phyloP scores from a whole-genome alignment of 2,888 invertebrate species.

The Sturmia bella region DNA sequence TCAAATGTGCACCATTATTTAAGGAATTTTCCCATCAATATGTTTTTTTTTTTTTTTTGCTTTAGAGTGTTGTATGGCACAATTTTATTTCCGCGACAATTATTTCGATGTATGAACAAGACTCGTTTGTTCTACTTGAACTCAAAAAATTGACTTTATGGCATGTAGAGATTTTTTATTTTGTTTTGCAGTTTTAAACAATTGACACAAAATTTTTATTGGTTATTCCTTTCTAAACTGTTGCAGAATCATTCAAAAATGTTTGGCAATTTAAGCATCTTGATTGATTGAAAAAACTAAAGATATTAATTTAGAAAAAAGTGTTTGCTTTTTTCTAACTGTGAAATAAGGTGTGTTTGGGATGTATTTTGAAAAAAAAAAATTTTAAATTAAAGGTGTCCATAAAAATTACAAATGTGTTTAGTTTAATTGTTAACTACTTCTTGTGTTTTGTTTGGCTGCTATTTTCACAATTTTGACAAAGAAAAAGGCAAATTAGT shows the following conservation, averaged over 20 bases:
- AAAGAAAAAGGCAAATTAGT: no score
- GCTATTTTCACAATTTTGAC: no score
- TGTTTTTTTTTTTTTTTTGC: slow-evolving; percentile 10
- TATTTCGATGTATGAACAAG: slow-evolving; percentile 4
- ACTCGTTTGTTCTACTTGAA: slow-evolving; percentile 4
- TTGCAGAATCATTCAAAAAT: neutral
- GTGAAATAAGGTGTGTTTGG: no score
- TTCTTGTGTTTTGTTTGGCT: no score
- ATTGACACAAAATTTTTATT: slow-evolving; percentile 40
- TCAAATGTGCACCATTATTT: slow-evolving; percentile 23
- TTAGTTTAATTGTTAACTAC: no score
- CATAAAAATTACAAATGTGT: no score
- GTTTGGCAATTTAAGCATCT: no score
- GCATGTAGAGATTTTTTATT: slow-evolving; percentile 23
- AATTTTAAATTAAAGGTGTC: no score
- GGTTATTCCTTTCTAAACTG: neutral
- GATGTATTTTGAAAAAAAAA: no score
- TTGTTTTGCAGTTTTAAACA: slow-evolving; percentile 7
- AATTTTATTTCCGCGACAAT: neutral
- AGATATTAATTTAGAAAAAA: no score
- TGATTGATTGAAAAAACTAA: no score
- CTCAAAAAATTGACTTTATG: slow-evolving; percentile 42
- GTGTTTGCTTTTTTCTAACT: no score
- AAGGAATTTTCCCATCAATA: slow-evolving; percentile 16
- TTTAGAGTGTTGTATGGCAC: slow-evolving; percentile 5